Evolutionary conservation across 2,888 invertebrate species (phyloP), one percentile per base, ranked within the genome.

Genomic region (Luperina nickerlii): DNA sequence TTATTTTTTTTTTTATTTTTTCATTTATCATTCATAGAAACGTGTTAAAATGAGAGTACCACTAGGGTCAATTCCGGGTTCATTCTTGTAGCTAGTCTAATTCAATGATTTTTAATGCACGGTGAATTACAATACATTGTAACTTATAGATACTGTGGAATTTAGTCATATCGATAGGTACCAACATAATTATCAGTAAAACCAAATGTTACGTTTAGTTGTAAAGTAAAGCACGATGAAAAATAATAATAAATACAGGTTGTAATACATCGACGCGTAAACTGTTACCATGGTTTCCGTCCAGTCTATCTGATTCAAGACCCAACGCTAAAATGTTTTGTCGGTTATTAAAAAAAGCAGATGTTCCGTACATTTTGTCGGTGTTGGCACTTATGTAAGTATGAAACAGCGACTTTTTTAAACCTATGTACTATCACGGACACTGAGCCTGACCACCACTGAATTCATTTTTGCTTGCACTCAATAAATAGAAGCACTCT

Each of bases 41-140:
- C 7, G 1, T 38, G 11, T 38, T 38, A 38, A 38, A 32, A 57
- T 57, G 1, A 6, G 45, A 45, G 27, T 80, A 60, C 42, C n/a
- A 18, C 45, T 32, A 27, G 83, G 69, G 32, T 65, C 51, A 24
- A 69, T 54, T 78, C 60, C 65, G 32, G 11, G n/a, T 32, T 32
- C 42, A 1, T 32, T 82, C 11, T 63, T 76, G 27, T 60, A 63
- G 32, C 32, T 15, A 72, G 15, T 42, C 7, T 54, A 57, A n/a
- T 18, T 65, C 13, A 60, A 60, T 48, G 0, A 42, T 45, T 5
- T 42, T 66, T 66, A 76, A n/a, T n/a, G 13, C 11, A 18, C n/a
- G 24, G 6, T 8, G 24, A 45, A 45, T 51, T 32, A 45, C 24
- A 57, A 54, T n/a, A 24, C 27, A 45, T 65, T 32, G 0, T 32